A percentile compares a stretch with the other conserved stretches of the same genome.
Conservation (phyloP, 1,140 invertebrate genomes). For the Thaumetopoea pityocampa region DNA sequence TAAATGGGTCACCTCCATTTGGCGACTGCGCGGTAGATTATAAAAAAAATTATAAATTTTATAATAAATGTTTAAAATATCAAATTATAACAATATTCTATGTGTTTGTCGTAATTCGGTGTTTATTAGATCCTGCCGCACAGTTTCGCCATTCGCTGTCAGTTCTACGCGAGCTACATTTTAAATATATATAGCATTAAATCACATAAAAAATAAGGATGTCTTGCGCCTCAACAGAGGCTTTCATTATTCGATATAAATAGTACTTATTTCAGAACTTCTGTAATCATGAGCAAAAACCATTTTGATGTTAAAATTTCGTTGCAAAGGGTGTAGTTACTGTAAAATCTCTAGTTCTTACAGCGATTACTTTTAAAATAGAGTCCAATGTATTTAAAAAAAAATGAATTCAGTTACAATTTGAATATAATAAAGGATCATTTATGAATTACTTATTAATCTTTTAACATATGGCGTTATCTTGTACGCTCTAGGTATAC, state of each 20-base stretch:
- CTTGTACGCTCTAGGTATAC: too few species aligned
- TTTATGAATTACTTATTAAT: too few species aligned
- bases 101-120: constrained; percentile 11
- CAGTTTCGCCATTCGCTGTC: constrained; percentile 20
- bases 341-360: constrained; percentile 11
- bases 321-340: constrained; percentile 67
- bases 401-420: too few species aligned
- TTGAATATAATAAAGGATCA: too few species aligned
- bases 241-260: constrained; percentile 63
- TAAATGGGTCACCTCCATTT: constrained; percentile 20
- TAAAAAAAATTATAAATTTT: constrained; percentile 5
- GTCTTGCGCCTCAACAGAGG: constrained; percentile 34
- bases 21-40: constrained; percentile 17
- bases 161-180: constrained; percentile 35
- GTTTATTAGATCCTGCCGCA: constrained; percentile 13
- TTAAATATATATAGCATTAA: constrained; percentile 52
- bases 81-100: constrained; percentile 18
- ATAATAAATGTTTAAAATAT: constrained; percentile 16
- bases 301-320: constrained; percentile 60
- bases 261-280: constrained; percentile 69
- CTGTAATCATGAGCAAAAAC: constrained; percentile 62
- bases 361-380: neutral
- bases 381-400: neutral
- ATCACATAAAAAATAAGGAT: constrained; percentile 29
- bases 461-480: too few species aligned